phyloP scores from a whole-genome alignment of 2,888 invertebrate genomes.

The Plebejus anna region DNA sequence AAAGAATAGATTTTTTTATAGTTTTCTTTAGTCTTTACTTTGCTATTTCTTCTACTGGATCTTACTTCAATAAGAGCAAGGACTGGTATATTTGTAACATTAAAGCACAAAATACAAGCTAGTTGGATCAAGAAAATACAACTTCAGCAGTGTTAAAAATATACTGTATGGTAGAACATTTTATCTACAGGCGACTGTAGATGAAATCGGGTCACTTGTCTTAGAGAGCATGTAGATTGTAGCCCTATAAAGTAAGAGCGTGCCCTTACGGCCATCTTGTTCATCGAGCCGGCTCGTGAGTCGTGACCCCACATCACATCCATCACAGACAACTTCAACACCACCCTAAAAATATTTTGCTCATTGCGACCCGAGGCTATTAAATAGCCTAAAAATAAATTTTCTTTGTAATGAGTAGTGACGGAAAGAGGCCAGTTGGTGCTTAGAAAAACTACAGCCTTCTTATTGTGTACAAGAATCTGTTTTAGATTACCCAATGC shows the following conservation, averaged over 20 bases:
- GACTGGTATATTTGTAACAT: too few species aligned
- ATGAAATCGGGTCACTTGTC: constrained; percentile 25
- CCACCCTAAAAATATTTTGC: background rate
- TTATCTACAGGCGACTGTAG: constrained; percentile 9
- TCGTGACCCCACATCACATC: constrained; percentile 19
- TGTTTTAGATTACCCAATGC: background rate
- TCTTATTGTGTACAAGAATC: background rate
- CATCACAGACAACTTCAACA: background rate
- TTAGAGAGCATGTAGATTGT: background rate
- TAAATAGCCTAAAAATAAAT: too few species aligned
- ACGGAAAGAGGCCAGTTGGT: background rate
- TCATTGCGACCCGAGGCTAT: background rate
- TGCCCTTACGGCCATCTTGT: constrained; percentile 19
- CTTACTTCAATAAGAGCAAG: too few species aligned
- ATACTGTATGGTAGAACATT: background rate
- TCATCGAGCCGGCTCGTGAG: constrained; percentile 12
- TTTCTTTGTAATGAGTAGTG: background rate
- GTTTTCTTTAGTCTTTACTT: too few species aligned
- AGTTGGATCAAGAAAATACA: background rate
- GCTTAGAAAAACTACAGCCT: background rate
- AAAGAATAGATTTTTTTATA: too few species aligned
- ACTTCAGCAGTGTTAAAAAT: background rate
- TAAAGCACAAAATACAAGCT: too few species aligned
- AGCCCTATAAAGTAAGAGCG: constrained; percentile 19
- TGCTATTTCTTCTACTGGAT: too few species aligned